Conservation (phyloP, 92 coral and sea anemone genomes). For the Parazoanthus swiftii region DNA sequence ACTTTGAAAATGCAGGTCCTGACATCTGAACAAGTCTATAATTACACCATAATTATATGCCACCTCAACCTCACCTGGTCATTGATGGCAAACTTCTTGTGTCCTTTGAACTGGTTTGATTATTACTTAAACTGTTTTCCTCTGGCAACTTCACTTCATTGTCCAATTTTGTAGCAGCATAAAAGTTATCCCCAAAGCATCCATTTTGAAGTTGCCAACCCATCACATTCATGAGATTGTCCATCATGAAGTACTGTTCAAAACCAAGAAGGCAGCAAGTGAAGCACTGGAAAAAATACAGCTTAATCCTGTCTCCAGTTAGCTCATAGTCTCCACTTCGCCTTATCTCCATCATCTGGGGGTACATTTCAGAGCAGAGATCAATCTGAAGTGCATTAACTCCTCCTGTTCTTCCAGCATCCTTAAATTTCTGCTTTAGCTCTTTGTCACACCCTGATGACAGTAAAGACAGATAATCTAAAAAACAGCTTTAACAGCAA, state of each 20-base stretch:
- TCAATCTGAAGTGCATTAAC: not conserved
- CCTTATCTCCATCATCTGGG: conserved; percentile 25
- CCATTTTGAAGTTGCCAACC: conserved; percentile 34
- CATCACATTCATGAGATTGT: conserved; percentile 19
- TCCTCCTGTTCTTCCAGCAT: not conserved
- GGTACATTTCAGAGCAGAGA: conserved; percentile 19
- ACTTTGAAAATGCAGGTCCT: not conserved
- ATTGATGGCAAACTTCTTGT: not conserved
- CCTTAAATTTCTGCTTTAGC: not conserved
- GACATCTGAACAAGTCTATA: not conserved
- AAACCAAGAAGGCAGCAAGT: conserved; percentile 37
- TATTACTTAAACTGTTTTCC: not conserved
- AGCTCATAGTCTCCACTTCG: not conserved
- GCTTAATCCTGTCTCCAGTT: not conserved
- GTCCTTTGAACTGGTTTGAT: not conserved
- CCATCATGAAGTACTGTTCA: conserved; percentile 9
- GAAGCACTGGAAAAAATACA: conserved; percentile 23
- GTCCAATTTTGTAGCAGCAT: not conserved
- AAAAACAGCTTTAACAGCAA: not conserved
- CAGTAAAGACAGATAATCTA: not conserved
- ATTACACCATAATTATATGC: not conserved
- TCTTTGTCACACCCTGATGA: conserved; percentile 15
- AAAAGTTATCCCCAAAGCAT: conserved; percentile 27
- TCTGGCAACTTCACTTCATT: not conserved
- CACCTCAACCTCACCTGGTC: not conserved